Base-by-base conservation (phyloP, 2,797 vertebrate species). In the Esox masquinongy region DNA sequence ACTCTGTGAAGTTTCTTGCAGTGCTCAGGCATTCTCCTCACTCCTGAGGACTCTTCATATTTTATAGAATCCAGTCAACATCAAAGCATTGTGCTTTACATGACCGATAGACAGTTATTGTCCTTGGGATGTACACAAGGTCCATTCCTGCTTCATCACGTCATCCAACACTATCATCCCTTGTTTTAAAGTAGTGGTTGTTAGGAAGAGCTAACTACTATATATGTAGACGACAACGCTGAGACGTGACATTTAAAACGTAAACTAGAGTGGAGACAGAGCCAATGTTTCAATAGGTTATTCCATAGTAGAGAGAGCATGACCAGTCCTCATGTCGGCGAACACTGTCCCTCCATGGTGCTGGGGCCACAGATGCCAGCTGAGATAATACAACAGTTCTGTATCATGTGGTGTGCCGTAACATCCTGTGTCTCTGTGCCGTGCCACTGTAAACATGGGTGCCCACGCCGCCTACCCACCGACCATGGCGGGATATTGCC, bases 381-480 rank as follows among this genome's bases (percentile, higher is more conserved):
- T 89, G 84, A 83, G 84, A 92, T 84, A 89, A 90, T 85, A 86
- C 77, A 78, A 75, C 77, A 75, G 63, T 17, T 66, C 17, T 80
- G 71, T 68, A 76, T 83, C 83, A 83, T 90, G 88, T 85, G 71
- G 83, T 75, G 79, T 83, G 84, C 84, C 82, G 82, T 84, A 72
- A 87, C 56, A 61, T 61, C 56, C 56, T 61, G 9, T 61, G 86
- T 83, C 66, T 82, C 83, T 79, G 77, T 67, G 53, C 75, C 74
- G 77, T 69, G 90, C 87, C 88, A 82, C 91, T 94, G 94, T 96
- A 95, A 97, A 96, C 95, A 96, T 93, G 94, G 94, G 93, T 93
- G 90, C 92, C 92, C 95, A 95, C 92, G 84, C 94, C 93, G 92
- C 79, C 84, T 73, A 26, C 39, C 79, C 88, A 90, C 88, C 77